Evolutionary conservation across 2,113 vertebrate genomes (phyloP).

Genomic region (Platysteira castanea): DNA sequence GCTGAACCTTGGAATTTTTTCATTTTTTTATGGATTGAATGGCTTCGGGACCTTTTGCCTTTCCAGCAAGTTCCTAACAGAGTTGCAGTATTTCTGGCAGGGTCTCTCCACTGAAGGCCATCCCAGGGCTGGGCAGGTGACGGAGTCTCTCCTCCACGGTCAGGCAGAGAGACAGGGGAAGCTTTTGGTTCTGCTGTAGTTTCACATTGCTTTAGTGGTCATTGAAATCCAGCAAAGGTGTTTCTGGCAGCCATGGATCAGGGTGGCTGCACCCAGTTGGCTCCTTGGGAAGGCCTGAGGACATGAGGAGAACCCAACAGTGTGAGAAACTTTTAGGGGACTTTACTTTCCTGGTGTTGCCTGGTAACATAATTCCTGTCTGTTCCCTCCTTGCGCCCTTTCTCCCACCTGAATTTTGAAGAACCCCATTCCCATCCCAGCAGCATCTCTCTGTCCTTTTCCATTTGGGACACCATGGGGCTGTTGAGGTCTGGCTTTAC

Average conservation of each 20-base stretch:
- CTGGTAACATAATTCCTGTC: neutral
- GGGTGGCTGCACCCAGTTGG: neutral
- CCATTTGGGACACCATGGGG: neutral
- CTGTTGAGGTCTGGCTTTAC: neutral
- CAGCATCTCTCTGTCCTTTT: neutral
- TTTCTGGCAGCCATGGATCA: accelerated
- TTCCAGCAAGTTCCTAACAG: neutral
- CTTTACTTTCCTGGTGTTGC: neutral
- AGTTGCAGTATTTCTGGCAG: neutral
- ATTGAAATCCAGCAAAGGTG: neutral
- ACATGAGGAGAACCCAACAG: accelerated
- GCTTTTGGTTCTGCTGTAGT: neutral
- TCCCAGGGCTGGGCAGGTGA: neutral
- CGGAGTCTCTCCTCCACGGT: neutral
- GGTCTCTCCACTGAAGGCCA: neutral
- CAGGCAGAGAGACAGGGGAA: neutral
- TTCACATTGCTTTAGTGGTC: neutral
- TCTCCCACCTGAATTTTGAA: neutral
- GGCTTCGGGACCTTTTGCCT: neutral
- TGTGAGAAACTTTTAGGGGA: neutral
- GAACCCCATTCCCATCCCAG: accelerated
- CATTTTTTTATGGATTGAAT: neutral
- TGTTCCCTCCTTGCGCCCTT: neutral
- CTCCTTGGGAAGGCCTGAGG: neutral
- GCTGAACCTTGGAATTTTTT: neutral